Evolutionary conservation across 64 coral and sea anemone species (phyloP).

Genomic region (Acropora tenuis): DNA sequence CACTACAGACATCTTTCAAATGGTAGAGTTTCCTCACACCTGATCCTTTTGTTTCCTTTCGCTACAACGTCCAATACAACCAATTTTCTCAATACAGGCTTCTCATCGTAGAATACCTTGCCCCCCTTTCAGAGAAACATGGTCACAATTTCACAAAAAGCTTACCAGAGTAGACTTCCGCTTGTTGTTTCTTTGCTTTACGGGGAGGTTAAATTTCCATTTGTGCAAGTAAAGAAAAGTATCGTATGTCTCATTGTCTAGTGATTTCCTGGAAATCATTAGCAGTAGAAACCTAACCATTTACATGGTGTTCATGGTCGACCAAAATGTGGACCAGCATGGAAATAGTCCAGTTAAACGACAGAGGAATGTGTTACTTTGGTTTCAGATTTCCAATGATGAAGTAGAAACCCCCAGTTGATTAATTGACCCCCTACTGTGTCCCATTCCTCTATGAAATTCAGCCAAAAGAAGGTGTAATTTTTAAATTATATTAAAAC

Average conservation of each 20-base stretch:
- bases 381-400: neutral
- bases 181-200: neutral
- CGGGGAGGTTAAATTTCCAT: neutral
- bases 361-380: neutral
- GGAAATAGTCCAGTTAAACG: neutral
- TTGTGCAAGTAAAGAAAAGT: neutral
- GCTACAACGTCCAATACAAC: constrained; percentile 31
- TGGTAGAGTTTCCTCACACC: constrained; percentile 65
- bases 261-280: too few relatives aligned
- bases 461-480: neutral
- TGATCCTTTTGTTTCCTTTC: constrained; percentile 58
- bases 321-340: neutral
- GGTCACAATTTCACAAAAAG: neutral
- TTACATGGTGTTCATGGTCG: constrained; percentile 9
- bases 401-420: neutral
- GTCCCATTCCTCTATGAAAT: neutral
- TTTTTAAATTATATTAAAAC: neutral
- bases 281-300: too few relatives aligned
- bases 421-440: constrained; percentile 8
- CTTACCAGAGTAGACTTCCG: constrained; percentile 12
- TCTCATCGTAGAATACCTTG: too few relatives aligned
- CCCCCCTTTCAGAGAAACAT: neutral
- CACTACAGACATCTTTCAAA: constrained; percentile 63
- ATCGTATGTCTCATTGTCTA: neutral
- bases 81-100: neutral